These are phyloP conservation scores for Coronaproctus castanopsis DNA, from an alignment of 2,888 invertebrate species.

Conservation along the genomic window DNA sequence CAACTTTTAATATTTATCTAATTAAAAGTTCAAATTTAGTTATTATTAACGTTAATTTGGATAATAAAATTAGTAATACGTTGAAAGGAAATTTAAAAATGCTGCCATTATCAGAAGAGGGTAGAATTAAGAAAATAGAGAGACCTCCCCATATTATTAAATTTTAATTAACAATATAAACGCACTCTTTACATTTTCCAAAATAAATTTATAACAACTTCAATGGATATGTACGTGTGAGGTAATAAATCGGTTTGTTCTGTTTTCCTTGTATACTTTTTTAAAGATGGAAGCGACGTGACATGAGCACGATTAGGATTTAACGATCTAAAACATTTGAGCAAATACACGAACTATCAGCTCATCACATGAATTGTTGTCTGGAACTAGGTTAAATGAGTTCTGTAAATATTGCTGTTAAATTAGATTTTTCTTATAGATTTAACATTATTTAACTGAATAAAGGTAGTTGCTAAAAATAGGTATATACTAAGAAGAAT, in stretches of 20 bases:
- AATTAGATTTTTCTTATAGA: too few species aligned
- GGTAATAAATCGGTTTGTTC: neutral
- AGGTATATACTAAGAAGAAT: too few species aligned
- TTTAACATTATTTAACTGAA: too few species aligned
- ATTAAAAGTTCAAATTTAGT: neutral
- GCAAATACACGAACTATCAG: neutral
- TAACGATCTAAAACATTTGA: neutral
- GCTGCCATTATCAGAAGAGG: neutral
- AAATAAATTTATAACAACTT: neutral
- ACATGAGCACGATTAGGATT: neutral
- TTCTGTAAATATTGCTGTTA: too few species aligned
- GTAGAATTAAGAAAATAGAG: neutral
- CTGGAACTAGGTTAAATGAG: too few species aligned
- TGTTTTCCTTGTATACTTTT: neutral
- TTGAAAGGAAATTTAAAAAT: neutral
- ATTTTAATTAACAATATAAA: neutral
- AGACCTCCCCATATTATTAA: neutral
- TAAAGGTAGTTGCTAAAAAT: too few species aligned
- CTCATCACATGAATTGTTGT: neutral
- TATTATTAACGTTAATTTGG: neutral
- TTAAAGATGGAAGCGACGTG: neutral
- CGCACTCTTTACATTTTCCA: neutral
- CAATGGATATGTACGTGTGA: neutral
- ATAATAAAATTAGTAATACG: neutral
- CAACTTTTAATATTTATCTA: neutral